A percentile compares a stretch with the other conserved stretches of the same genome.
Evolutionary conservation across 2,113 vertebrate genomes (phyloP).

Genomic region (Eupsittula cactorum): DNA sequence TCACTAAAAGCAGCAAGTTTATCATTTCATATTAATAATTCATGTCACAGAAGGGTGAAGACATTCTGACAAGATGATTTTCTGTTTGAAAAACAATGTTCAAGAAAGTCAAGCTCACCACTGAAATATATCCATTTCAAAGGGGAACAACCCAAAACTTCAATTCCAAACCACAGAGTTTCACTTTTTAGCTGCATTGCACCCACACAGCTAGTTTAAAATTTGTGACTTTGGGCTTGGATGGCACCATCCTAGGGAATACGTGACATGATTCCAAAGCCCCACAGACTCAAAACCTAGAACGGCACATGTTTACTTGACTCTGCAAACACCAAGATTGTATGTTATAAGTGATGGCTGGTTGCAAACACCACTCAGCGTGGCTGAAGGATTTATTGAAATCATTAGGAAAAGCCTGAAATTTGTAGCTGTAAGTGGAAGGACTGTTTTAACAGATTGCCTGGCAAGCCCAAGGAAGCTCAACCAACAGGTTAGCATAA

Average conservation of each 20-base stretch:
- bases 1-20: not conserved
- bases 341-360: rapidly evolving
- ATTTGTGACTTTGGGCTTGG: not conserved
- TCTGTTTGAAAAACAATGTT: not conserved
- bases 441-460: not conserved
- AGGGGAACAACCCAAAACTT: not conserved
- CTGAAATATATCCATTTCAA: not conserved
- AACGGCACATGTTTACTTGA: rapidly evolving
- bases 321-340: rapidly evolving
- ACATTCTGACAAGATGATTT: not conserved
- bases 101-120: not conserved
- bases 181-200: not conserved
- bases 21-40: not conserved
- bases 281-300: rapidly evolving
- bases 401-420: not conserved
- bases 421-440: not conserved
- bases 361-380: not conserved
- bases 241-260: not conserved
- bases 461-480: not conserved
- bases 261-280: rapidly evolving
- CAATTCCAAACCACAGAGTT: not conserved
- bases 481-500: not conserved
- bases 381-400: not conserved
- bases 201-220: not conserved
- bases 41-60: not conserved